Percentiles rank a stretch among this genome's conserved stretches.
Evolutionary conservation across 2,113 vertebrate genomes (phyloP).

Genomic region (Micronycteris hirsuta): DNA sequence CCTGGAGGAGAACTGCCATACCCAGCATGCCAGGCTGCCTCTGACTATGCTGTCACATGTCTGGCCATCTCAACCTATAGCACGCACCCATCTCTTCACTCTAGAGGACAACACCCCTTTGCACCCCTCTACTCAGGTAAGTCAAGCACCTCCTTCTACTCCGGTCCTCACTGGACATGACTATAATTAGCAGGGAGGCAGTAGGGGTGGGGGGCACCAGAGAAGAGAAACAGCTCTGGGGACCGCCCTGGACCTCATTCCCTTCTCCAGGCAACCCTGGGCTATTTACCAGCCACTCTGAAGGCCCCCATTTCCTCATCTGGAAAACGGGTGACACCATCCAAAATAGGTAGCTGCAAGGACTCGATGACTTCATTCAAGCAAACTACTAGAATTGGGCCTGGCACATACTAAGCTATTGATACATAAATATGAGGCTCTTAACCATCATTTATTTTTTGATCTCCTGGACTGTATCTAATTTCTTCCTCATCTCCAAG

Average conservation of each 20-base stretch:
- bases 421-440: background rate
- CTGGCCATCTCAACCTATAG: background rate
- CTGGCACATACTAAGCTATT: background rate
- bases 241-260: background rate
- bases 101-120: too few relatives aligned
- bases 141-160: background rate
- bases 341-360: background rate
- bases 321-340: background rate
- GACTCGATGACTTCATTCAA: background rate
- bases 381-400: background rate
- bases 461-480: background rate
- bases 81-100: background rate
- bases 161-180: background rate
- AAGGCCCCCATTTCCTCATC: background rate
- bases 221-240: background rate
- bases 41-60: background rate
- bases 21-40: background rate
- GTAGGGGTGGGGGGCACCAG: fast-evolving
- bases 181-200: background rate
- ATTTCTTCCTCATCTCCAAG: background rate
- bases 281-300: background rate
- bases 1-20: background rate
- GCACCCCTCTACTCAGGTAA: too few relatives aligned
- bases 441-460: background rate
- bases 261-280: background rate